Evolutionary conservation across 2,113 vertebrate species (phyloP), one percentile per base, ranked within the genome.

Genomic region (Eudyptes chrysolophus): DNA sequence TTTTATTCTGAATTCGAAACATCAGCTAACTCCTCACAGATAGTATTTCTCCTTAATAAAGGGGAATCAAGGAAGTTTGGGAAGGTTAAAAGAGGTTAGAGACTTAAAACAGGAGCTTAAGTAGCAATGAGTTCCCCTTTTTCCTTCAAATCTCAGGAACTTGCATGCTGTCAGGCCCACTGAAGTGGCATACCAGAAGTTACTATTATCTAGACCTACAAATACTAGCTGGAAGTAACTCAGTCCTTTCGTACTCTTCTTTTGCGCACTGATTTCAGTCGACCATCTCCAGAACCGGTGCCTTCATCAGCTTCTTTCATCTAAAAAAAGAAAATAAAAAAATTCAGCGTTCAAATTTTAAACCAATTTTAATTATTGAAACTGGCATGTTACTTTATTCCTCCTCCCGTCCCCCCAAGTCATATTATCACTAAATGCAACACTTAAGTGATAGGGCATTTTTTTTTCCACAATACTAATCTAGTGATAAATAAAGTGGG

Each of bases 161-260:
- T 32, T 83, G 87, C 86, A 72, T 34, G 71, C 57, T 80, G 66
- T 20, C 78, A 92, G 82, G 92, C 83, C 81, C 32, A 15, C 48
- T 81, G 66, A 77, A 81, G 54, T 38, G 36, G 54, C 76, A 84
- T 38, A 74, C 51, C 87, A 32, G 2, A 32, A 34, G 16, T 74
- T 84, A 66, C 89, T 88, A 30, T 64, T 51, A 34, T 46, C 62
- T 82, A 71, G 71, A 71, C 42, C 60, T 65, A 36, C 71, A 84
- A 84, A 94, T 62, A 92, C 49, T 44, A 93, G 79, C 75, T 82
- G 64, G 12, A 72, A 64, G 26, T 13, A 38, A 58, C 27, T 99
- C 97, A 99, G 97, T 99, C 99, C 98, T 99, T 99, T 34, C 99
- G 98, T 96, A 99, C 98, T 98, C 98, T 98, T 97, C 99, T 98